Conservation (phyloP, 2,113 vertebrate genomes). For the Phaetusa simplex region DNA sequence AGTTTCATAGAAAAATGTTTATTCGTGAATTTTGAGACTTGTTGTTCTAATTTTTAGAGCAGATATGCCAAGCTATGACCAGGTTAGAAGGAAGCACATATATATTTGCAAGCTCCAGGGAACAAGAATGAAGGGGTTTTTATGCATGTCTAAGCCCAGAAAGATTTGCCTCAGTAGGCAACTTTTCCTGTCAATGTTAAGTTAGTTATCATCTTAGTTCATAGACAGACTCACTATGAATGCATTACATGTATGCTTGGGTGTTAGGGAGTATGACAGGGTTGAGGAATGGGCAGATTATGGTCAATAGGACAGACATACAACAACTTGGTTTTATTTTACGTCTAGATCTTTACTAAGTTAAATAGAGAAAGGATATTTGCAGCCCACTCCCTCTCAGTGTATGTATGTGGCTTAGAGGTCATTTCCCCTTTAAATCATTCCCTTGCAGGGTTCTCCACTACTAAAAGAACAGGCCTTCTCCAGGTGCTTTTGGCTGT, state of each 20-base stretch:
- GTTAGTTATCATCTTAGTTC: background rate
- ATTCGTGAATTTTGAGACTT: conserved; percentile 11
- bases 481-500: background rate
- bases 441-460: background rate
- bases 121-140: background rate
- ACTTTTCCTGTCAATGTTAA: background rate
- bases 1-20: background rate
- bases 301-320: background rate
- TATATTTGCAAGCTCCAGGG: conserved; percentile 17
- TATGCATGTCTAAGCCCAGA: background rate
- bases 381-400: background rate
- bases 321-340: background rate
- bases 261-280: background rate
- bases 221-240: background rate
- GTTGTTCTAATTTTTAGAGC: conserved; percentile 55
- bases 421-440: background rate
- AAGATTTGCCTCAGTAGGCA: background rate
- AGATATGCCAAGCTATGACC: conserved; percentile 34
- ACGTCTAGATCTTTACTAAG: background rate
- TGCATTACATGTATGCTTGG: background rate
- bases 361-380: background rate
- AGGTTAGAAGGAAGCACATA: conserved; percentile 51
- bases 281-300: background rate
- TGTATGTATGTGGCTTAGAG: background rate
- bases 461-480: background rate